Evolutionary conservation across 2,797 vertebrate genomes (phyloP).

Genomic region (Enteromius treurensis): DNA sequence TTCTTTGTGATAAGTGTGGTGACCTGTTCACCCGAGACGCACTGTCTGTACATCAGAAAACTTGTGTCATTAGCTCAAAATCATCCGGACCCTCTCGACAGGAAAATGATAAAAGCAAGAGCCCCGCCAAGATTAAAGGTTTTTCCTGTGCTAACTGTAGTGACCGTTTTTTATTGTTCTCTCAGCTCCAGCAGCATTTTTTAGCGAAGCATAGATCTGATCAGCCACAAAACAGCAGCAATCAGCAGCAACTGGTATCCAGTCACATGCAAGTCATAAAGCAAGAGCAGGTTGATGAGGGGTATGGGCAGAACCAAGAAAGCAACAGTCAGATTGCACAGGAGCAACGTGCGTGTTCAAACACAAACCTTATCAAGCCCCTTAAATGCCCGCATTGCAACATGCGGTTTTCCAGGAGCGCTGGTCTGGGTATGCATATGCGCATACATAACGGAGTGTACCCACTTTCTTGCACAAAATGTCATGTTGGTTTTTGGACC

Average conservation of each 20-base stretch:
- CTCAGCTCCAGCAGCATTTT: conserved; percentile 82
- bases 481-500: conserved; percentile 76
- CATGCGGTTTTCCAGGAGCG: conserved; percentile 67
- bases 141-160: conserved; percentile 80
- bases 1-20: conserved; percentile 75
- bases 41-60: conserved; percentile 69
- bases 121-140: conserved; percentile 64
- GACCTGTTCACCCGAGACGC: conserved; percentile 63
- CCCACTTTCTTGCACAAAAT: conserved; percentile 71
- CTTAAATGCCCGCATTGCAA: conserved; percentile 70
- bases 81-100: conserved; percentile 37
- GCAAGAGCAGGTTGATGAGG: conserved; percentile 71
- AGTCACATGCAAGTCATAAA: conserved; percentile 66
- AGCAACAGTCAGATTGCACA: conserved; percentile 45
- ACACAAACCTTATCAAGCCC: conserved; percentile 43
- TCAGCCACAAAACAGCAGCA: conserved; percentile 47
- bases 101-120: conserved; percentile 43
- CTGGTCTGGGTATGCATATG: conserved; percentile 72
- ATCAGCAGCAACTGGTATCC: conserved; percentile 70
- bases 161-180: conserved; percentile 79
- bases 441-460: conserved; percentile 64
- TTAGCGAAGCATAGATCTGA: conserved; percentile 73
- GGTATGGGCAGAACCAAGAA: conserved; percentile 48
- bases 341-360: conserved; percentile 44
- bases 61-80: conserved; percentile 58